Base-by-base conservation (phyloP, 2,888 invertebrate genomes). In the Microplitis manilae region DNA sequence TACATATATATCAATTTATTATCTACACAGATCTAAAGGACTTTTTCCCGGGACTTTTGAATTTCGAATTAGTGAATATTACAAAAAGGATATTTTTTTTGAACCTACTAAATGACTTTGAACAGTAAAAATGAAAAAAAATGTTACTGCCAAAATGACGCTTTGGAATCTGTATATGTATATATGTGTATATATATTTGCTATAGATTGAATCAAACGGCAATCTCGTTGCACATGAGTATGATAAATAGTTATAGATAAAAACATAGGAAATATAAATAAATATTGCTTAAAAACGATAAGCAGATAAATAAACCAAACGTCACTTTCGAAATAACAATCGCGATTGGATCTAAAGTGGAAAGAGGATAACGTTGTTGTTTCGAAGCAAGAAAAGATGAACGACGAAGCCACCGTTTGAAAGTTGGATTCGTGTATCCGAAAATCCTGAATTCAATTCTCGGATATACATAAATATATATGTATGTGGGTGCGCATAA, bases 271-370 rank as follows among this genome's bases (percentile, higher is more conserved):
- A 15, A 38, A 67, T 20, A 8, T n/a, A 67, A 67, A 67, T 38
- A 67, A 67, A 67, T 67, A 67, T 67, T 67, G 60, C 62, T 61
- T 73, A 73, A 78, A 76, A 76, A 72, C 73, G 73, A 78, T 78
- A 79, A 79, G 76, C 78, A 78, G 76, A 79, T 79, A 79, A 78
- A 79, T 79, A 79, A 79, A 78, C 50, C 73, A 79, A 74, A 78
- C 71, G 74, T 74, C 73, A 75, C 72, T 68, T 62, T 38, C 39
- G 61, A 75, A 68, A 70, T 75, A 64, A 62, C 50, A 8, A 9
- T 69, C 41, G 50, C 73, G 68, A 79, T 75, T 73, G 71, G 69
- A 60, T 68, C 64, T 38, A 50, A 71, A 71, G 59, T 71, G 61
- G 7, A 71, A 60, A 60, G 50, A 50, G 50, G 8, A 13, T 50